phyloP scores from a whole-genome alignment of 2,113 vertebrate species.

The Paramisgurnus dabryanus region DNA sequence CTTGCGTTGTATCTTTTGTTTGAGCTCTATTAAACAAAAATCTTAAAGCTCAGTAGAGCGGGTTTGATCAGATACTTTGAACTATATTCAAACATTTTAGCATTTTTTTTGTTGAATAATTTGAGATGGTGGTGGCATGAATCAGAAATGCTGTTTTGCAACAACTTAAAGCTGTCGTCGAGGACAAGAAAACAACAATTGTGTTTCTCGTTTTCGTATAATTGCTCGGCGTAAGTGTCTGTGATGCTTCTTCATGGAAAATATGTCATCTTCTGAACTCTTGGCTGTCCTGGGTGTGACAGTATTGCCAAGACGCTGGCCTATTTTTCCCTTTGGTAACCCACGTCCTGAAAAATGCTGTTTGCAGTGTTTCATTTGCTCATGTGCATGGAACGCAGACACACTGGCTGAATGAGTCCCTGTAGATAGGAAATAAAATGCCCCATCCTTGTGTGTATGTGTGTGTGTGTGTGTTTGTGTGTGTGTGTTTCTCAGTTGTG shows the following conservation, averaged over 20 bases:
- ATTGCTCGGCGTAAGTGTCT: conserved; percentile 4
- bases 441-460: not conserved
- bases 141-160: not conserved
- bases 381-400: conserved; percentile 20
- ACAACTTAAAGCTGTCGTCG: too few species aligned
- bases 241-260: conserved; percentile 45
- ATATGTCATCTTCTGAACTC: conserved; percentile 48
- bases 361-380: conserved; percentile 35
- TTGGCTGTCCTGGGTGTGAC: conserved; percentile 40
- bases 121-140: not conserved
- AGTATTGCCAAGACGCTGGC: conserved; percentile 43
- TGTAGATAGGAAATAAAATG: conserved; percentile 11
- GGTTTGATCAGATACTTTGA: not conserved
- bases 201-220: not conserved
- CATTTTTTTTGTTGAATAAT: not conserved
- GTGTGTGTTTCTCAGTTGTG: not conserved
- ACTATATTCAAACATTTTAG: not conserved
- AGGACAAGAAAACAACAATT: not conserved
- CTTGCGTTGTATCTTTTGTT: too few species aligned
- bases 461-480: not conserved
- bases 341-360: conserved; percentile 39
- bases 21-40: too few species aligned
- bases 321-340: conserved; percentile 47
- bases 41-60: too few species aligned
- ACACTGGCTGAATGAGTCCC: not conserved